Conservation (phyloP, 1,140 invertebrate species). For the Pantala flavescens region DNA sequence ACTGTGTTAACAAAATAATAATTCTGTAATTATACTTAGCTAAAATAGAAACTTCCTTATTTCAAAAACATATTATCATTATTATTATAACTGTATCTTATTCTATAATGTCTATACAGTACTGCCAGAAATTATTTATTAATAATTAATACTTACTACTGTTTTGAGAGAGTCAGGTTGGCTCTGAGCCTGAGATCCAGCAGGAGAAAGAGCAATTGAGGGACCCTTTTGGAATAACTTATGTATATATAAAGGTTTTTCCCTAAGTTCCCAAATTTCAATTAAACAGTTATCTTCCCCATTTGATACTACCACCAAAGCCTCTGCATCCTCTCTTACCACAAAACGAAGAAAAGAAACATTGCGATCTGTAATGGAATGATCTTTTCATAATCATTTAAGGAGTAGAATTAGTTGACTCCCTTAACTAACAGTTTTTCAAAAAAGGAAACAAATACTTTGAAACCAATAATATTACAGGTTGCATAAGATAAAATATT, state of each 20-base stretch:
- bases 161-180: conserved; percentile 50
- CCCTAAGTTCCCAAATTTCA: conserved; percentile 77
- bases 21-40: no score
- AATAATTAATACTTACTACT: conserved; percentile 44
- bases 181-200: conserved; percentile 24
- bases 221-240: conserved; percentile 49
- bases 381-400: neutral
- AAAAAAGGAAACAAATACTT: no score
- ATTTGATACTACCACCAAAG: conserved; percentile 59
- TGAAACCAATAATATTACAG: no score
- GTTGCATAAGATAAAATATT: no score
- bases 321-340: conserved; percentile 68
- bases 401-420: no score
- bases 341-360: conserved; percentile 71
- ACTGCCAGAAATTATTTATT: no score
- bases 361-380: conserved; percentile 27
- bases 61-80: no score
- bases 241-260: conserved; percentile 66
- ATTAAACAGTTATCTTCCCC: conserved; percentile 51
- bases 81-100: no score
- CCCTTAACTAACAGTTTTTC: conserved; percentile 29
- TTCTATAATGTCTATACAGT: no score
- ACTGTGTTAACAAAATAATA: no score
- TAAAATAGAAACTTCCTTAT: no score
- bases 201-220: neutral